Conservation (phyloP, 2,888 invertebrate species). For the Oligia strigilis region DNA sequence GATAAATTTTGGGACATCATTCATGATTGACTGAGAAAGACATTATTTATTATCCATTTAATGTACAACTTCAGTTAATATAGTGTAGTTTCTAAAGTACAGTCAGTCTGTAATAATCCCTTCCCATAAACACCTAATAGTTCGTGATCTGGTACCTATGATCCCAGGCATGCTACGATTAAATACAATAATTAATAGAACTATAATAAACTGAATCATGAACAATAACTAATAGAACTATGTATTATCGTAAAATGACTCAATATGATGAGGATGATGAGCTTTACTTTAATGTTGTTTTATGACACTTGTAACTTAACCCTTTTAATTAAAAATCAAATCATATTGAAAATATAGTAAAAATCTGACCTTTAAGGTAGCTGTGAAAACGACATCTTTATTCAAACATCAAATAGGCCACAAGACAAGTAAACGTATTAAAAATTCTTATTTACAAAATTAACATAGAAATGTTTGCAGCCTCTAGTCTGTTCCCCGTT, state of each 20-base stretch:
- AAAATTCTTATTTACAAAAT: constrained; percentile 51
- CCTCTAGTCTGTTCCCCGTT: constrained; percentile 37
- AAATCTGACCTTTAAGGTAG: neutral
- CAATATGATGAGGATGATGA: too few relatives aligned
- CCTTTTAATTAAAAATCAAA: neutral
- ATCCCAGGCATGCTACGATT: neutral
- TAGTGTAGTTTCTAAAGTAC: neutral
- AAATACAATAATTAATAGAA: neutral
- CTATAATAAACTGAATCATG: neutral
- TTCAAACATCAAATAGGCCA: constrained; percentile 23
- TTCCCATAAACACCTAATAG: neutral
- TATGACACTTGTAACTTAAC: neutral
- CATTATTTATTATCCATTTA: neutral
- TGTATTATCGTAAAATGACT: neutral
- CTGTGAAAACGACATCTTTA: constrained; percentile 22
- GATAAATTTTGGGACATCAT: neutral
- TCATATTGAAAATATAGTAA: too few relatives aligned
- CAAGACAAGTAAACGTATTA: constrained; percentile 37
- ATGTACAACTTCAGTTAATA: neutral
- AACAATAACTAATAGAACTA: neutral
- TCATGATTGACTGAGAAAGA: neutral
- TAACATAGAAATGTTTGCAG: constrained; percentile 55
- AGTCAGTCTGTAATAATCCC: neutral
- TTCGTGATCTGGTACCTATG: too few relatives aligned
- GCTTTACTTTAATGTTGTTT: neutral